Percentiles rank a stretch among this genome's conserved stretches.
Conservation (phyloP, 1,140 invertebrate genomes). For the Zaprionus vittiger region DNA sequence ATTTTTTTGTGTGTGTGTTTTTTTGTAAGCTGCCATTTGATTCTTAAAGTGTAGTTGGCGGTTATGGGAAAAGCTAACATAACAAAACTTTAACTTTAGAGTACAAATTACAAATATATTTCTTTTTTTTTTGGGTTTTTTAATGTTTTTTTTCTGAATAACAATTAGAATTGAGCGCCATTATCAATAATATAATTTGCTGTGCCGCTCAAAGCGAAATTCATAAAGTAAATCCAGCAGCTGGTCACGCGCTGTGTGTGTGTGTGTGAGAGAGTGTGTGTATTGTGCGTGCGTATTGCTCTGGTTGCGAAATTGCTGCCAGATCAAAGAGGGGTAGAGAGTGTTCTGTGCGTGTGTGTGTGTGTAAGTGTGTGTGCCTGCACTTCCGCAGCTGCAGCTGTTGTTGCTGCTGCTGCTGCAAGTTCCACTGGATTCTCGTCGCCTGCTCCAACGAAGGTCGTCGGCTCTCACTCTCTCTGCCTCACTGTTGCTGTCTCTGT, state of each 20-base stretch:
- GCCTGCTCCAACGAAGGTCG: slow-evolving; percentile 65
- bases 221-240: slow-evolving; percentile 53
- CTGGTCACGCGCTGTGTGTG: slow-evolving; percentile 68
- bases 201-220: slow-evolving; percentile 49
- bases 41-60: not conserved
- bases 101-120: slow-evolving; percentile 52
- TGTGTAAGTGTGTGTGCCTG: slow-evolving; percentile 31
- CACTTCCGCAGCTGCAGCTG: slow-evolving; percentile 65
- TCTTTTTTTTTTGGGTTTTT: slow-evolving; percentile 13
- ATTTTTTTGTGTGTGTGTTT: slow-evolving; percentile 54
- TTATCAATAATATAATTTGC: slow-evolving; percentile 62
- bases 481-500: not conserved
- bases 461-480: slow-evolving; percentile 1
- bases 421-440: slow-evolving; percentile 51
- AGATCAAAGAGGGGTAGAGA: slow-evolving; percentile 41
- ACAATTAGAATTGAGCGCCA: slow-evolving; percentile 54
- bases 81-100: slow-evolving; percentile 77
- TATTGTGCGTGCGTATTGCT: slow-evolving; percentile 18
- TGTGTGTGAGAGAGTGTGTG: slow-evolving; percentile 21
- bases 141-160: slow-evolving; percentile 30
- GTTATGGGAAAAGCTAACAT: slow-evolving; percentile 71
- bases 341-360: not conserved
- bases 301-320: slow-evolving; percentile 34
- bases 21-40: slow-evolving; percentile 3
- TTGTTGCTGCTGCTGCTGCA: slow-evolving; percentile 48